phyloP scores from a whole-genome alignment of 2,113 vertebrate genomes.

The Hymenochirus boettgeri region DNA sequence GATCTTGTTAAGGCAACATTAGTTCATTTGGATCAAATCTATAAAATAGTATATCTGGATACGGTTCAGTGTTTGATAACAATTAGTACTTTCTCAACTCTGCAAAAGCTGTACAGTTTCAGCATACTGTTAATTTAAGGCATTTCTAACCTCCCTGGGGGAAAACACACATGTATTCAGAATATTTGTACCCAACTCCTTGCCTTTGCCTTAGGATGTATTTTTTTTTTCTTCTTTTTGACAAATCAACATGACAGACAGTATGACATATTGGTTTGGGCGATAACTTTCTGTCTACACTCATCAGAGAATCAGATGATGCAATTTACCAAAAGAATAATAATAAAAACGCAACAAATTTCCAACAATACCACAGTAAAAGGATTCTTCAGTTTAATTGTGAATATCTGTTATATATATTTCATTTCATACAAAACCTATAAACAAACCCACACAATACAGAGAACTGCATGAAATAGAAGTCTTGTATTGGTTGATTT shows the following conservation, averaged over 20 bases:
- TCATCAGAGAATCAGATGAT: conserved; percentile 43
- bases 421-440: too few relatives aligned
- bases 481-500: too few relatives aligned
- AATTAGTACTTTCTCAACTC: conserved; percentile 15
- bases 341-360: too few relatives aligned
- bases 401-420: too few relatives aligned
- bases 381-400: too few relatives aligned
- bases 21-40: conserved; percentile 43
- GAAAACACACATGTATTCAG: not conserved
- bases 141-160: not conserved
- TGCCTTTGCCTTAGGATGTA: conserved; percentile 54
- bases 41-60: conserved; percentile 9
- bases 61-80: conserved; percentile 2
- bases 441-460: too few relatives aligned
- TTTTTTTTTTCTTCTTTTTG: conserved; percentile 45
- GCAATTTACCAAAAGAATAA: too few relatives aligned
- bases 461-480: too few relatives aligned
- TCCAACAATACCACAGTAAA: too few relatives aligned
- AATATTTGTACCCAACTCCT: conserved; percentile 21
- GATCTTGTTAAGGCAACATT: conserved; percentile 45
- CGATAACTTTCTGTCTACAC: conserved; percentile 52
- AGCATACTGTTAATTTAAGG: not conserved
- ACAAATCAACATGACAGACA: conserved; percentile 62
- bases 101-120: not conserved
- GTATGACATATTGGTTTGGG: conserved; percentile 61